Conservation (phyloP, 2,888 invertebrate genomes). For the Maniola hyperantus region DNA sequence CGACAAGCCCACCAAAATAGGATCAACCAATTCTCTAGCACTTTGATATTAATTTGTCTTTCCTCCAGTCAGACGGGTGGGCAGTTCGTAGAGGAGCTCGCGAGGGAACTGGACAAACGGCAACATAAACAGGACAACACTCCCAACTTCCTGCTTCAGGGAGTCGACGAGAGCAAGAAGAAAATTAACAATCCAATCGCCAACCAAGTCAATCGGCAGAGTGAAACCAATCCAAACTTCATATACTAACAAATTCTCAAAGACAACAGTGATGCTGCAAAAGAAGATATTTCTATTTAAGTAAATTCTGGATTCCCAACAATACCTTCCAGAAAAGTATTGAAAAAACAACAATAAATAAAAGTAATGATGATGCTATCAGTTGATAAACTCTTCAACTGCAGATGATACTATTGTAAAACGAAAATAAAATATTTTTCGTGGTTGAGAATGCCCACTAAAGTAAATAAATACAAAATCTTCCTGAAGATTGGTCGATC, state of each 20-base stretch:
- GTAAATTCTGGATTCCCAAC: neutral
- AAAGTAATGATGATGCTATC: too few relatives aligned
- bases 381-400: too few relatives aligned
- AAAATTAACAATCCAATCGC: constrained; percentile 56
- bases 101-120: constrained; percentile 61
- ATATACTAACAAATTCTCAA: constrained; percentile 55
- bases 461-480: too few relatives aligned
- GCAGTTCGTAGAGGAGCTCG: constrained; percentile 74
- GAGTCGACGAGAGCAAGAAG: constrained; percentile 68
- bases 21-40: too few relatives aligned
- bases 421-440: too few relatives aligned
- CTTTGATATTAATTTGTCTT: constrained; percentile 9
- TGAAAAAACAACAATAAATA: too few relatives aligned
- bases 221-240: constrained; percentile 73
- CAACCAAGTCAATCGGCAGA: constrained; percentile 55
- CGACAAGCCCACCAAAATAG: too few relatives aligned
- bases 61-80: constrained; percentile 57
- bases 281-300: too few relatives aligned
- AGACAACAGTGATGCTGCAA: neutral
- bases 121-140: constrained; percentile 56
- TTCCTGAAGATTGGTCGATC: too few relatives aligned
- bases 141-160: constrained; percentile 72
- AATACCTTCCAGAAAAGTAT: too few relatives aligned
- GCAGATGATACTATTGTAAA: too few relatives aligned
- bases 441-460: too few relatives aligned